Conservation (phyloP, 2,113 vertebrate genomes). For the Oryzias curvinotus region DNA sequence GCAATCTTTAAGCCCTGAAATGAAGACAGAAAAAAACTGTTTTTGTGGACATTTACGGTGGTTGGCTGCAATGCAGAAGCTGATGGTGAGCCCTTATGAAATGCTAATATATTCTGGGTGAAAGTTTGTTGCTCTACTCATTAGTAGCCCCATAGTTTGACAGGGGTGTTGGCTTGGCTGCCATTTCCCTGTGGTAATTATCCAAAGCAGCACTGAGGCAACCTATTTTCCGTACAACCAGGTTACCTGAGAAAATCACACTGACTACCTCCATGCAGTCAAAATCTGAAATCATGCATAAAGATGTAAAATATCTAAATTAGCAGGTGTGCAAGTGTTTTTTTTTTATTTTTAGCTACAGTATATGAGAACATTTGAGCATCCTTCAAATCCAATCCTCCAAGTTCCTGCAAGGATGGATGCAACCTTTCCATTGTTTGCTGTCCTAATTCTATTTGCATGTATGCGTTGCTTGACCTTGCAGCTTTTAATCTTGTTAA, state of each 20-base stretch:
- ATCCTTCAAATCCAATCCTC: too few species aligned
- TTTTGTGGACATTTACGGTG: slow-evolving; percentile 10
- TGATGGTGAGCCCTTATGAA: slow-evolving; percentile 23
- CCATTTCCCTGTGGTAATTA: slow-evolving; percentile 57
- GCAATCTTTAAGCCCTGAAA: slow-evolving; percentile 1
- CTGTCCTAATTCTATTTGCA: too few species aligned
- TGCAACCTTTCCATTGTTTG: too few species aligned
- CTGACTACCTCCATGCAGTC: background rate
- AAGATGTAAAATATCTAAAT: background rate
- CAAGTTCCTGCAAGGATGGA: too few species aligned
- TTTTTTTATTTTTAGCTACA: too few species aligned
- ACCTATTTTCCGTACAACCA: slow-evolving; percentile 26
- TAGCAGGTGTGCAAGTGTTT: background rate
- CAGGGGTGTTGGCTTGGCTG: slow-evolving; percentile 55
- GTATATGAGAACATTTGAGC: too few species aligned
- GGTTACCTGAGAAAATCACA: slow-evolving; percentile 26
- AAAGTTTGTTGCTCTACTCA: slow-evolving; percentile 54
- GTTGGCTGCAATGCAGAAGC: slow-evolving; percentile 18
- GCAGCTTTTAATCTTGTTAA: too few species aligned
- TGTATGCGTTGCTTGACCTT: too few species aligned
- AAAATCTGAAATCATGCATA: background rate
- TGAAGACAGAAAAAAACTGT: background rate
- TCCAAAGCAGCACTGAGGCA: slow-evolving; percentile 38
- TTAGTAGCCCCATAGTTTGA: slow-evolving; percentile 53
- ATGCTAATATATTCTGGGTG: slow-evolving; percentile 62